Evolutionary conservation across 2,888 invertebrate species (phyloP), one percentile per base, ranked within the genome.

Genomic region (Parnassius mnemosyne): DNA sequence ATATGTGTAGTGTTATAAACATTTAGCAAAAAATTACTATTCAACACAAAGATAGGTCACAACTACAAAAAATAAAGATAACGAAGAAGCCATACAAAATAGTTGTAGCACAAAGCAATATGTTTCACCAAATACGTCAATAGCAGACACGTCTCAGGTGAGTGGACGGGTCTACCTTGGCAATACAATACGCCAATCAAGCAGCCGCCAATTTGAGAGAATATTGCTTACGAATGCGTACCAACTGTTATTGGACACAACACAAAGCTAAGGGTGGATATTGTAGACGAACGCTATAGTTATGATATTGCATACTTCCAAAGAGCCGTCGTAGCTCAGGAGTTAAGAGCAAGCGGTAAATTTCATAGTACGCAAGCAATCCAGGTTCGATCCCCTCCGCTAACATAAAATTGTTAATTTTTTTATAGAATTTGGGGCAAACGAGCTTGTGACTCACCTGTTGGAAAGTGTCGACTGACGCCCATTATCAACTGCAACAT

Each of bases 171-270:
- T 25, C 9, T 43, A 34, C 58, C 53, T 55, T 52, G 58, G 51
- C 59, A 61, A 58, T 53, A 64, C 61, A 64, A 64, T 66, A 57
- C 56, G 57, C 60, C 65, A 66, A 66, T 66, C 64, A 61, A 61
- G 52, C 53, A 44, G 57, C 53, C 34, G 59, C 55, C 61, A 63
- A 66, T 59, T 64, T 53, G 55, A 10, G 54, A 53, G 57, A 34
- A 53, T 61, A 53, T 62, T 57, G 60, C 63, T 62, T 59, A 60
- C 63, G 55, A 53, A 53, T 58, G 34, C 59, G 50, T 62, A 44
- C 10, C 41, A 41, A 54, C 50, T 55, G 49, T 53, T 58, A 63
- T 63, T 58, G 51, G 55, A 54, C 12, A 10, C 44, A 42, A 34
- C 53, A 10, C 12, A 49, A 49, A 11, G 49, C 49, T 49, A 13